phyloP scores from a whole-genome alignment of 2,113 vertebrate species.

The Orthonyx spaldingii region DNA sequence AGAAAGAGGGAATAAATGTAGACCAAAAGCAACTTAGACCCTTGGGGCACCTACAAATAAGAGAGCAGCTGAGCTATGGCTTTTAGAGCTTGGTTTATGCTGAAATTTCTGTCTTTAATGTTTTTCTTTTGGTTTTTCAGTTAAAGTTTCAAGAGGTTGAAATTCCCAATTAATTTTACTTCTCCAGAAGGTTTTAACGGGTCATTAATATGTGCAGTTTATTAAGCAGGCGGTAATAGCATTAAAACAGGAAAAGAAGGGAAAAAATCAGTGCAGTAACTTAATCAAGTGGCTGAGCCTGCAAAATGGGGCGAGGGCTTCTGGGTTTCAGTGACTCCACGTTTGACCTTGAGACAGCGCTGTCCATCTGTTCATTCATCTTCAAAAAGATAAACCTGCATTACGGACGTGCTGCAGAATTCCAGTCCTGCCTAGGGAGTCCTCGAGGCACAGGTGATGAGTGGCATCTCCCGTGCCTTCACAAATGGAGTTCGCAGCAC shows the following conservation, averaged over 20 bases:
- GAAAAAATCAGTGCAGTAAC: not conserved
- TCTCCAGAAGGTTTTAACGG: not conserved
- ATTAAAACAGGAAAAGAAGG: constrained; percentile 8
- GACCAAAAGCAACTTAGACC: not conserved
- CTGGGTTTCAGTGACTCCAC: not conserved
- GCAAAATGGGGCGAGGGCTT: not conserved
- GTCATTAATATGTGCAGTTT: not conserved
- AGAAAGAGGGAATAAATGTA: not conserved
- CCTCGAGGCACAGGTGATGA: not conserved
- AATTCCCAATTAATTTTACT: not conserved
- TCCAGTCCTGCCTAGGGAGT: not conserved
- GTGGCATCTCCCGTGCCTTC: fast-evolving
- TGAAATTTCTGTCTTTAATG: not conserved
- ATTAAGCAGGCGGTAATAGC: not conserved
- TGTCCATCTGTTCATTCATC: not conserved
- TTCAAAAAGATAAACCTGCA: not conserved
- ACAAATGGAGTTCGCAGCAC: not conserved
- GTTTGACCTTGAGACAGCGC: not conserved
- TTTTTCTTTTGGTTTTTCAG: not conserved
- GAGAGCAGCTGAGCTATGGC: not conserved
- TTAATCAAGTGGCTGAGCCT: not conserved
- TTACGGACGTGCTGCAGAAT: not conserved
- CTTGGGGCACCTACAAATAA: not conserved
- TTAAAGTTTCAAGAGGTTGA: not conserved
- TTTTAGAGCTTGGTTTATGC: not conserved